Evolutionary conservation across 1,140 invertebrate genomes (phyloP).

Genomic region (Euura saliciscinereae): DNA sequence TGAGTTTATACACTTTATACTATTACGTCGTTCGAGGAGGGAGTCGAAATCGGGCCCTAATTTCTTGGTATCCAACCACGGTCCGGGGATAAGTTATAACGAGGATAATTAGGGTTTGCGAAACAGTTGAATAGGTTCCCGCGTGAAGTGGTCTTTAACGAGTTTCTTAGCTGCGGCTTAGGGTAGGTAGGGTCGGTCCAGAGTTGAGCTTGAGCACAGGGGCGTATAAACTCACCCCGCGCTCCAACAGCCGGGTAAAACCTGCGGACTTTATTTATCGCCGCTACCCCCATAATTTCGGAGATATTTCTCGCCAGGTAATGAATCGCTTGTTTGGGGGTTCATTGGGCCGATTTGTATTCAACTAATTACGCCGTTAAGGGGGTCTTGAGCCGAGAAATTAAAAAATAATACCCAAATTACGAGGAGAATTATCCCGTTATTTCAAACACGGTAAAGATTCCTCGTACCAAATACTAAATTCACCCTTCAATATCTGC

Average conservation of each 20-base stretch:
- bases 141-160: slow-evolving; percentile 25
- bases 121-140: slow-evolving; percentile 10
- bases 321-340: no score
- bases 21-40: not conserved
- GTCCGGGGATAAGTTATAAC: slow-evolving; percentile 26
- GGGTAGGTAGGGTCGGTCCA: not conserved
- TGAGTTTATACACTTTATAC: not conserved
- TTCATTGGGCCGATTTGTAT: no score
- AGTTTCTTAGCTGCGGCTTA: slow-evolving; percentile 27
- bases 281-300: not conserved
- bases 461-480: no score
- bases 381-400: no score
- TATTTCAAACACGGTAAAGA: no score
- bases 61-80: not conserved
- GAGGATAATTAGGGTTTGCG: slow-evolving; percentile 28
- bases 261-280: not conserved
- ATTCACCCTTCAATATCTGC: no score
- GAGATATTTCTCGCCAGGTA: not conserved
- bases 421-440: no score
- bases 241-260: not conserved
- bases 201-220: no score
- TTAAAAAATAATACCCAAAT: no score
- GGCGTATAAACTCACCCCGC: no score
- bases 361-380: no score
- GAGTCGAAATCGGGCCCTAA: not conserved